Percentiles rank a stretch among this genome's conserved stretches.
phyloP scores from a whole-genome alignment of 2,888 invertebrate species.

The Sarcophaga subvicina region DNA sequence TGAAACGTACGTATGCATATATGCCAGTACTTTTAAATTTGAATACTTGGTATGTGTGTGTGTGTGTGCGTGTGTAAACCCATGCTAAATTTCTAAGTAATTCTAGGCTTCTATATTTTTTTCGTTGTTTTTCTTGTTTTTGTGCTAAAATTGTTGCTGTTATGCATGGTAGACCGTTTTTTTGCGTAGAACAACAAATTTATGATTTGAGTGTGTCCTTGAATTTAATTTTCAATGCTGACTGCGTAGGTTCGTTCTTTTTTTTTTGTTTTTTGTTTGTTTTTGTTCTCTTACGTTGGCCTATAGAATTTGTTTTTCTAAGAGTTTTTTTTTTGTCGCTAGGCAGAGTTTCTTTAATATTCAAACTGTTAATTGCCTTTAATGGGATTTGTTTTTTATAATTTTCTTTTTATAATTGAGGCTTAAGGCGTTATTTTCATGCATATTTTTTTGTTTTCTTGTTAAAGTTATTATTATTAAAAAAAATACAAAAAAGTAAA shows the following conservation, averaged over 20 bases:
- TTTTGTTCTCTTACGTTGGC: not conserved
- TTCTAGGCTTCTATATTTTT: not conserved
- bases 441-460: not conserved
- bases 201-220: conserved; percentile 49
- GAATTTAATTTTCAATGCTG: conserved; percentile 31
- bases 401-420: not conserved
- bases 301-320: not conserved
- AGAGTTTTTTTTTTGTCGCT: conserved; percentile 4
- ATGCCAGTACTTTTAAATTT: too few species aligned
- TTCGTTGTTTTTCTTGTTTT: conserved; percentile 6
- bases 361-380: conserved; percentile 32
- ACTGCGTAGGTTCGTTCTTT: conserved; percentile 15
- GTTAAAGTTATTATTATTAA: not conserved
- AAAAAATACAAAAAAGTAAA: not conserved
- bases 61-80: not conserved
- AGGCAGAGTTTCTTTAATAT: conserved; percentile 18
- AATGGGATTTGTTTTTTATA: conserved; percentile 2
- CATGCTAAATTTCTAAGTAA: not conserved
- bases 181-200: conserved; percentile 31
- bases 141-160: too few species aligned
- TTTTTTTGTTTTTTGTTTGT: not conserved
- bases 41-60: not conserved
- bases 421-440: not conserved
- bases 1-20: too few species aligned
- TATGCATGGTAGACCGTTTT: not conserved